Evolutionary conservation across 1,140 invertebrate genomes (phyloP).

Genomic region (Lanistes nyassanus): DNA sequence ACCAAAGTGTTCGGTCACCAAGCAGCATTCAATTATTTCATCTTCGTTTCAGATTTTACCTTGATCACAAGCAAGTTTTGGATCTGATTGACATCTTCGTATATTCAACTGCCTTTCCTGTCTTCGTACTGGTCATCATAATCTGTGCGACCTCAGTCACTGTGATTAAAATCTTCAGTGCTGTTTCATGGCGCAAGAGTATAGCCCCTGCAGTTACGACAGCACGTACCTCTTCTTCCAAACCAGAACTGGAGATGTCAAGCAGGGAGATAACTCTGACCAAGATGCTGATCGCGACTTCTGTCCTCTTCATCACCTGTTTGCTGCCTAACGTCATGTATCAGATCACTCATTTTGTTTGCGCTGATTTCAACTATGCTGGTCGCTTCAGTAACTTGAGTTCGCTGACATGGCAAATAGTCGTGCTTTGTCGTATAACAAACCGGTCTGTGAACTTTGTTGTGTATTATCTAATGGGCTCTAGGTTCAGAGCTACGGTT

Average conservation of each 20-base stretch:
- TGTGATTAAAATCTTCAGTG: background rate
- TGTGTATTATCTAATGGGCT: conserved; percentile 12
- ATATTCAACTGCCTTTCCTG: background rate
- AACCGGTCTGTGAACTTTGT: conserved; percentile 11
- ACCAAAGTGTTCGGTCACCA: too few relatives aligned
- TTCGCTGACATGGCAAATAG: background rate
- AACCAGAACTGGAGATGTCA: background rate
- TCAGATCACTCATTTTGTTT: background rate
- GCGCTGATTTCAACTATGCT: background rate
- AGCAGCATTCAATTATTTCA: background rate
- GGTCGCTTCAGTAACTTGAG: background rate
- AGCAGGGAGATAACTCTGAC: conserved; percentile 11
- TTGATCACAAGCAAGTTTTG: conserved; percentile 6
- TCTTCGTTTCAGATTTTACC: conserved; percentile 2
- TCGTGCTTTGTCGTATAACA: background rate
- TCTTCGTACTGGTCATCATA: conserved; percentile 1
- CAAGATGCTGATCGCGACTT: conserved; percentile 10
- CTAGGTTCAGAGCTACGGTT: conserved; percentile 5
- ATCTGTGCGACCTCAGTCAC: background rate
- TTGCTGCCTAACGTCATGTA: background rate
- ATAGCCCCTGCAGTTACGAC: too few relatives aligned
- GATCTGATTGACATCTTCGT: background rate
- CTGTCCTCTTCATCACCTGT: conserved; percentile 14
- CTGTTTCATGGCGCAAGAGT: background rate
- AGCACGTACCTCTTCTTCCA: too few relatives aligned